Evolutionary conservation across 2,797 vertebrate genomes (phyloP).

Genomic region (Chaetodon trifasciatus): DNA sequence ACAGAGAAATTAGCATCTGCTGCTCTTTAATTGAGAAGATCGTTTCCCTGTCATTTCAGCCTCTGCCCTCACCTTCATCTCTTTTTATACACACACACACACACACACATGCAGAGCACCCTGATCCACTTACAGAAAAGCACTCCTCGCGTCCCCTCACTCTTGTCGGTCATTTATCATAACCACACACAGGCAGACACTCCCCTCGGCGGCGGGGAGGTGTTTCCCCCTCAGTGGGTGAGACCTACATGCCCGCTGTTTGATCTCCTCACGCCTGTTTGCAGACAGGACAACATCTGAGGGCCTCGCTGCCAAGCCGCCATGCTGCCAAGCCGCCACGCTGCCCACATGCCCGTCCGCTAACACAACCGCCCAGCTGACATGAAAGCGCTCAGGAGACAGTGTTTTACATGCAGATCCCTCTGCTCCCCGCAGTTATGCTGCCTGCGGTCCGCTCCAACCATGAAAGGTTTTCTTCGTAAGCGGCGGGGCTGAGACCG

Average conservation of each 20-base stretch:
- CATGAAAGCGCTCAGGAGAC: slow-evolving; percentile 35
- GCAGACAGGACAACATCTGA: slow-evolving; percentile 47
- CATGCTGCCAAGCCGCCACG: slow-evolving; percentile 26
- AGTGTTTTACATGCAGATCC: slow-evolving; percentile 21
- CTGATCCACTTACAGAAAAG: slow-evolving; percentile 12
- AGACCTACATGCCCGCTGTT: slow-evolving; percentile 39
- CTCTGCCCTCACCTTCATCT: slow-evolving; percentile 27
- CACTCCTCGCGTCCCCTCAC: not conserved
- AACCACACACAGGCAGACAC: slow-evolving; percentile 24
- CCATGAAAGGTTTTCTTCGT: slow-evolving; percentile 25
- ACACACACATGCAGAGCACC: not conserved
- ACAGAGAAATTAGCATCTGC: slow-evolving; percentile 38
- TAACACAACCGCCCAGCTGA: slow-evolving; percentile 26
- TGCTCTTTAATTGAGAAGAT: slow-evolving; percentile 50
- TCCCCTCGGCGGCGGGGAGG: slow-evolving; percentile 34
- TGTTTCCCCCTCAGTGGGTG: slow-evolving; percentile 34
- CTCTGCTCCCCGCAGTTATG: slow-evolving; percentile 14
- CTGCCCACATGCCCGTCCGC: slow-evolving; percentile 46
- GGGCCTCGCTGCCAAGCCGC: slow-evolving; percentile 25
- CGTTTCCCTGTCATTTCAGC: slow-evolving; percentile 53
- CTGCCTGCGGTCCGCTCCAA: slow-evolving; percentile 12
- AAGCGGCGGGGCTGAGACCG: slow-evolving; percentile 20
- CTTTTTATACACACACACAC: slow-evolving; percentile 16
- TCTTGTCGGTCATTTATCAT: slow-evolving; percentile 31
- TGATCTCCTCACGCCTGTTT: slow-evolving; percentile 50